Percentiles rank a stretch among this genome's conserved stretches.
These are phyloP conservation scores for Euzophera pinguis DNA, from an alignment of 2,888 invertebrate genomes.

Conservation along the genomic window DNA sequence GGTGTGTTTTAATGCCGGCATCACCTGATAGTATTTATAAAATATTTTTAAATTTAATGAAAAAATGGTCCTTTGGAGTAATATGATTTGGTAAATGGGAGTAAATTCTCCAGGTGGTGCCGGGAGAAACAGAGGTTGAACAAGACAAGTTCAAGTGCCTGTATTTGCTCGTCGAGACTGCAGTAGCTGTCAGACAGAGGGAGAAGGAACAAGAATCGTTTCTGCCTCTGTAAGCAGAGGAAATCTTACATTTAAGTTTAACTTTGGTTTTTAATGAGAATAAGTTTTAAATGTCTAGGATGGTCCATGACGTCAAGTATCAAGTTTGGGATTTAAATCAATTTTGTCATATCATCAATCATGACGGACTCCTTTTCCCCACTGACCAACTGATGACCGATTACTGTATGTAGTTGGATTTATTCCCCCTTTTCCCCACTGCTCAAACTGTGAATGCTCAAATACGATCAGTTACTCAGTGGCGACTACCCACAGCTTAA, in stretches of 20 bases:
- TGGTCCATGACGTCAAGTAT: no score
- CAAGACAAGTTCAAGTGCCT: conserved; percentile 62
- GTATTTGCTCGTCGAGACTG: conserved; percentile 63
- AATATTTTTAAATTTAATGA: neutral
- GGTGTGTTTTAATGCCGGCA: conserved; percentile 66
- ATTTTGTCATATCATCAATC: no score
- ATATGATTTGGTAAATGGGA: conserved; percentile 16
- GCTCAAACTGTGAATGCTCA: no score
- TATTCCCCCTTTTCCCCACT: no score
- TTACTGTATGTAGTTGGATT: no score
- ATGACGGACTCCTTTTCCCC: no score
- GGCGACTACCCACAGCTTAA: no score
- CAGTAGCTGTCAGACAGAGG: conserved; percentile 60
- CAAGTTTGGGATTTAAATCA: no score
- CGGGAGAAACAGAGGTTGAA: conserved; percentile 35
- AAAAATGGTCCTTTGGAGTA: neutral
- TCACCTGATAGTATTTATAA: conserved; percentile 43
- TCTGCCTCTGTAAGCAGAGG: conserved; percentile 23
- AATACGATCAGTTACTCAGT: no score
- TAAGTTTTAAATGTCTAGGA: no score
- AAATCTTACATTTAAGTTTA: neutral
- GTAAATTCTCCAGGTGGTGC: conserved; percentile 58
- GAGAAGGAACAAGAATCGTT: conserved; percentile 53
- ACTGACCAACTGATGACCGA: no score
- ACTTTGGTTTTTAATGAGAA: no score